phyloP scores from a whole-genome alignment of 2,888 invertebrate species.

The Agriotes lineatus region DNA sequence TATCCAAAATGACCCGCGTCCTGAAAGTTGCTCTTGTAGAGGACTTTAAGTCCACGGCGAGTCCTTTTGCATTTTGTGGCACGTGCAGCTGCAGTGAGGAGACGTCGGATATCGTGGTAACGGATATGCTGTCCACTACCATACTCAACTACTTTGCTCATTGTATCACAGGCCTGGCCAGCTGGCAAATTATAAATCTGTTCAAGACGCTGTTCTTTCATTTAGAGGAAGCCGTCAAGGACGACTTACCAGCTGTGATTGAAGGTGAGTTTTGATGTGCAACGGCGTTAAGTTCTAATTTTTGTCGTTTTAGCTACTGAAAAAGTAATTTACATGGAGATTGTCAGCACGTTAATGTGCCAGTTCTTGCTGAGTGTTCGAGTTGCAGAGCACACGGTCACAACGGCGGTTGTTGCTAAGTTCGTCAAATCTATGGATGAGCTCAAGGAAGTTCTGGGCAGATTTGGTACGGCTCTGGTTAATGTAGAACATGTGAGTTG shows the following conservation, averaged over 20 bases:
- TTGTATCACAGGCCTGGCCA: slow-evolving; percentile 56
- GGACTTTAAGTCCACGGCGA: background rate
- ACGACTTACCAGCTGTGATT: slow-evolving; percentile 45
- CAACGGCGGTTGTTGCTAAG: slow-evolving; percentile 56
- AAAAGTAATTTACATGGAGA: slow-evolving; percentile 50
- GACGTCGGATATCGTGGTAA: background rate
- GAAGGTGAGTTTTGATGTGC: slow-evolving; percentile 44
- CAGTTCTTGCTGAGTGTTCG: slow-evolving; percentile 58
- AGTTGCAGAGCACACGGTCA: slow-evolving; percentile 60
- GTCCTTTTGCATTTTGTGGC: background rate
- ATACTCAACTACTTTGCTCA: slow-evolving; percentile 57
- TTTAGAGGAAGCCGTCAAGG: slow-evolving; percentile 53
- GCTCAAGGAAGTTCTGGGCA: slow-evolving; percentile 54
- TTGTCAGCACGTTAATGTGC: slow-evolving; percentile 55
- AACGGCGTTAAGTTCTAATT: background rate
- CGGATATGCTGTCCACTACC: slow-evolving; percentile 54
- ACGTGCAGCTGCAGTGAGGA: background rate
- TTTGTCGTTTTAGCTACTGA: slow-evolving; percentile 2
- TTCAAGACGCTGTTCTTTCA: slow-evolving; percentile 60
- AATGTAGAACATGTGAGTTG: slow-evolving; percentile 63
- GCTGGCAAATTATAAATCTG: slow-evolving; percentile 61
- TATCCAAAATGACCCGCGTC: slow-evolving; percentile 58
- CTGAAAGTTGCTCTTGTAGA: slow-evolving; percentile 51
- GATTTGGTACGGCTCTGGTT: slow-evolving; percentile 59
- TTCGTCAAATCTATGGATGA: slow-evolving; percentile 57